Evolutionary conservation across 2,888 invertebrate genomes (phyloP).

Genomic region (Megastigmus dorsalis): DNA sequence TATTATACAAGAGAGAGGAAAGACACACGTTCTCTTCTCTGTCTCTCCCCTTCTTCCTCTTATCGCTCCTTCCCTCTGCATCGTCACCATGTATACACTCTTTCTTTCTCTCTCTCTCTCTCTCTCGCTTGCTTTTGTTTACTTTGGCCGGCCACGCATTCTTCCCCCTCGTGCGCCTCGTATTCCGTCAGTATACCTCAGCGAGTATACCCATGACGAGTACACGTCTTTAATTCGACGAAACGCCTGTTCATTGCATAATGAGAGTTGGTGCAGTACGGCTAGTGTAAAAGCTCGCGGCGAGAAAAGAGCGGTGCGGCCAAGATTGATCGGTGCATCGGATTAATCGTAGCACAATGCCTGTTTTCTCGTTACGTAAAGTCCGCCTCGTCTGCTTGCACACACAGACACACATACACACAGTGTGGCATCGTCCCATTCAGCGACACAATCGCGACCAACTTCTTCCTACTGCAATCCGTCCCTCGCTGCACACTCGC

Average conservation of each 20-base stretch:
- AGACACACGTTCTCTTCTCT: not conserved
- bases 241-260: slow-evolving; percentile 17
- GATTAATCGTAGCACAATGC: slow-evolving; percentile 47
- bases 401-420: too few species aligned
- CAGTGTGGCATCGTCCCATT: not conserved
- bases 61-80: not conserved
- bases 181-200: too few species aligned
- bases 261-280: not conserved
- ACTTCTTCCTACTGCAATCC: slow-evolving; percentile 34
- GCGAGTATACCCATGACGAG: too few species aligned
- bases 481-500: slow-evolving; percentile 21
- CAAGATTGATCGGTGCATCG: slow-evolving; percentile 45
- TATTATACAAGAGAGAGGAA: slow-evolving; percentile 33
- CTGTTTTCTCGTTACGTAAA: slow-evolving; percentile 52
- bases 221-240: slow-evolving; percentile 34
- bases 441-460: slow-evolving; percentile 24
- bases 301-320: not conserved
- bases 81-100: slow-evolving; percentile 25
- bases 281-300: too few species aligned
- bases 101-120: slow-evolving; percentile 4
- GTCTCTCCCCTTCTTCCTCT: not conserved
- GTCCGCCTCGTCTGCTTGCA: slow-evolving; percentile 21
- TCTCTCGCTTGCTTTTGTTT: slow-evolving; percentile 41
- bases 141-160: slow-evolving; percentile 30
- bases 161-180: too few species aligned